phyloP scores from a whole-genome alignment of 2,888 invertebrate species.

The Ophraella communa region DNA sequence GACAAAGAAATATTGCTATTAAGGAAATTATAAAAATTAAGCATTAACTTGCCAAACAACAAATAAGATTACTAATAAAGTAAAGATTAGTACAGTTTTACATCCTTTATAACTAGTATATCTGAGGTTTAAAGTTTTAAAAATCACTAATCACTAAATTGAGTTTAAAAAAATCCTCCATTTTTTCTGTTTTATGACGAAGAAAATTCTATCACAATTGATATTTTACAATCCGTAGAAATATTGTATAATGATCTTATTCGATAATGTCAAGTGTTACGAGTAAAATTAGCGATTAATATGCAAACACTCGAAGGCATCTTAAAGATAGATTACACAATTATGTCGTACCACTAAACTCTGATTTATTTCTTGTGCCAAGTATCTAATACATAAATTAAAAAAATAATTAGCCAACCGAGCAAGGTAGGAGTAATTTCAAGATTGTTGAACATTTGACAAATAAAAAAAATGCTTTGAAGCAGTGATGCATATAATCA shows the following conservation, averaged over 20 bases:
- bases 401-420: conserved; percentile 7
- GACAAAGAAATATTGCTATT: too few species aligned
- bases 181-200: background rate
- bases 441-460: background rate
- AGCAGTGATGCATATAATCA: background rate
- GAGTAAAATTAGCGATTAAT: background rate
- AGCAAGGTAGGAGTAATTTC: background rate
- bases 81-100: too few species aligned
- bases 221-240: background rate
- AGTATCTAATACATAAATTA: conserved; percentile 6
- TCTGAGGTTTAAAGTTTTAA: too few species aligned
- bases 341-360: conserved; percentile 1
- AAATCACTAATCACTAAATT: too few species aligned
- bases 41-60: too few species aligned
- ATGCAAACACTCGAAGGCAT: background rate
- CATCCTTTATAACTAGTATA: too few species aligned
- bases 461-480: background rate
- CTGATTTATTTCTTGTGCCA: conserved; percentile 13
- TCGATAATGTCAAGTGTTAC: conserved; percentile 2
- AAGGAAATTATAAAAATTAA: too few species aligned
- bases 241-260: background rate
- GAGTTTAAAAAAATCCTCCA: background rate
- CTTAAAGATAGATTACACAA: conserved; percentile 2
- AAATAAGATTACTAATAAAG: too few species aligned
- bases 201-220: background rate